Evolutionary conservation across 1,140 invertebrate genomes (phyloP).

Genomic region (Scaptomyza montana): DNA sequence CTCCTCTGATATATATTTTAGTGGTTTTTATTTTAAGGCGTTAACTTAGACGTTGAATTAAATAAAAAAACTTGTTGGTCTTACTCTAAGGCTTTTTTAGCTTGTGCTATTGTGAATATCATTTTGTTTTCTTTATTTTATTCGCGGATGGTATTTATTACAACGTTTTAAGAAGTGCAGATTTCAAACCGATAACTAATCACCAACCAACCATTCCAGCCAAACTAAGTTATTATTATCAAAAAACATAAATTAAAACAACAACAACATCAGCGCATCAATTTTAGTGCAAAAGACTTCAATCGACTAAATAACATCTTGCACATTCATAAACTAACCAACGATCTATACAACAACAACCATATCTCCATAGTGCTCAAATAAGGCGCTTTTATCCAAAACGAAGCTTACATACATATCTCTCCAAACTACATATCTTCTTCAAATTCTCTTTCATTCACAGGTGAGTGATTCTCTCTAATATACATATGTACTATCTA

Average conservation of each 20-base stretch:
- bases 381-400: too few species aligned
- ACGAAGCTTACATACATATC: too few species aligned
- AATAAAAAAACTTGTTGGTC: conserved; percentile 10
- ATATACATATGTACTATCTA: too few species aligned
- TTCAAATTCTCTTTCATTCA: too few species aligned
- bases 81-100: conserved; percentile 8
- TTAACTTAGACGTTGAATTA: conserved; percentile 15
- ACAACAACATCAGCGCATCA: not conserved
- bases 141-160: not conserved
- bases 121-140: conserved; percentile 4
- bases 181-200: not conserved
- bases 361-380: too few species aligned
- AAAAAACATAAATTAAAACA: too few species aligned
- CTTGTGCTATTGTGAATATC: not conserved
- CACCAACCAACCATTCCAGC: too few species aligned
- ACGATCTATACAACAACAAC: not conserved
- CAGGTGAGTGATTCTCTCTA: not conserved
- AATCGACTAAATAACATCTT: not conserved
- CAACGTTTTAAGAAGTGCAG: too few species aligned
- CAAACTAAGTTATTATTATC: too few species aligned
- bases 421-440: too few species aligned
- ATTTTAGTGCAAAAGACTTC: not conserved
- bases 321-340: conserved; percentile 12
- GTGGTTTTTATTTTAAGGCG: conserved; percentile 31
- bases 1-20: conserved; percentile 19